Evolutionary conservation across 2,113 vertebrate genomes (phyloP).

Genomic region (Cyanoderma ruficeps): DNA sequence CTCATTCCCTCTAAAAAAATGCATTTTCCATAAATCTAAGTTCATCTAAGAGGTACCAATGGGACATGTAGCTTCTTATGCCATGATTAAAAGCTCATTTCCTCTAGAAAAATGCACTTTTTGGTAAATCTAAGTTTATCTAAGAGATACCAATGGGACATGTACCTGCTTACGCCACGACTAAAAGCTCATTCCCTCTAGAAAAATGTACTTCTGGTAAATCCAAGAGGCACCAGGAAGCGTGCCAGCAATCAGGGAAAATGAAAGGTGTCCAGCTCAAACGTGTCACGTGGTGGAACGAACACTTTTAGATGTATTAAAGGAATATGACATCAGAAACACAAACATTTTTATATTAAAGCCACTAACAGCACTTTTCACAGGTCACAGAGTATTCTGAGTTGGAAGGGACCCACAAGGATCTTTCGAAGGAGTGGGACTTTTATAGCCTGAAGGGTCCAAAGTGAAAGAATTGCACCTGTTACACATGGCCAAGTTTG

Average conservation of each 20-base stretch:
- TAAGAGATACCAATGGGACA: too few relatives aligned
- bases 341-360: not conserved
- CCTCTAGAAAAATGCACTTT: not conserved
- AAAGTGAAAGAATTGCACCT: not conserved
- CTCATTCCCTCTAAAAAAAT: not conserved
- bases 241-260: not conserved
- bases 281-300: fast-evolving
- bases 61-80: not conserved
- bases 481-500: not conserved
- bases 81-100: not conserved
- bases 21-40: not conserved
- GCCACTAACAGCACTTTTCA: not conserved
- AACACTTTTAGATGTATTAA: not conserved
- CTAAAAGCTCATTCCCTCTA: too few relatives aligned
- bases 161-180: too few relatives aligned
- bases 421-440: not conserved
- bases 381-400: not conserved
- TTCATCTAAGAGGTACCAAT: too few relatives aligned
- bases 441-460: not conserved
- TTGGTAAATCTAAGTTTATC: too few relatives aligned
- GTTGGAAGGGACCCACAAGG: not conserved
- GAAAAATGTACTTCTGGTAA: not conserved
- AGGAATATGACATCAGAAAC: not conserved
- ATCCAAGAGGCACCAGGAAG: not conserved
- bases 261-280: not conserved